Percentiles rank a stretch among this genome's conserved stretches.
phyloP scores from a whole-genome alignment of 2,888 invertebrate genomes.

The Tuberolachnus salignus region DNA sequence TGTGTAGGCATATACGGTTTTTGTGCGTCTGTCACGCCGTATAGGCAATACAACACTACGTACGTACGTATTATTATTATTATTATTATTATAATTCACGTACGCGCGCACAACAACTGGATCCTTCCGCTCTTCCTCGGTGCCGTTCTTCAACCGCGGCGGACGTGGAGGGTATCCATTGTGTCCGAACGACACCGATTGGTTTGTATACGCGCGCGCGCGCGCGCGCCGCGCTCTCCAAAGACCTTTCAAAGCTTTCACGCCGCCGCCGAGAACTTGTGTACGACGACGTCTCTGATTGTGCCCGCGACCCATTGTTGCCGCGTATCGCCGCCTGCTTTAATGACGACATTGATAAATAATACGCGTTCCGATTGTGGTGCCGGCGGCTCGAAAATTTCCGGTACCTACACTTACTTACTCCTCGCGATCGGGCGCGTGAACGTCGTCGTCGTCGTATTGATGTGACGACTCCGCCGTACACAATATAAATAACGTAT shows the following conservation, averaged over 20 bases:
- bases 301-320: conserved; percentile 36
- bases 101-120: background rate
- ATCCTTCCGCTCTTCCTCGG: background rate
- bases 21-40: conserved; percentile 34
- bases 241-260: conserved; percentile 40
- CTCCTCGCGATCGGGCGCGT: background rate
- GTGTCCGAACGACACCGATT: conserved; percentile 32
- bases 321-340: conserved; percentile 11
- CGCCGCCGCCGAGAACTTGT: conserved; percentile 34
- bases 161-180: conserved; percentile 6
- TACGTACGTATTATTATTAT: too few species aligned
- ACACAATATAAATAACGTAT: too few species aligned
- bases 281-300: conserved; percentile 38
- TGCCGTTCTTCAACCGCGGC: background rate
- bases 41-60: too few species aligned
- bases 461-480: background rate
- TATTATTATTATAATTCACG: background rate
- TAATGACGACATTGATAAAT: conserved; percentile 53
- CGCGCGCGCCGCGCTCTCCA: background rate
- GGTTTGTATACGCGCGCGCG: background rate
- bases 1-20: too few species aligned
- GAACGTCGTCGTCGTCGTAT: background rate
- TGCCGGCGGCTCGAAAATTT: conserved; percentile 19
- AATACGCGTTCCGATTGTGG: conserved; percentile 32
- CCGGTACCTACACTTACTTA: conserved; percentile 10